Evolutionary conservation across 2,888 invertebrate genomes (phyloP), one percentile per base, ranked within the genome.

Genomic region (Eristalinus aeneus): DNA sequence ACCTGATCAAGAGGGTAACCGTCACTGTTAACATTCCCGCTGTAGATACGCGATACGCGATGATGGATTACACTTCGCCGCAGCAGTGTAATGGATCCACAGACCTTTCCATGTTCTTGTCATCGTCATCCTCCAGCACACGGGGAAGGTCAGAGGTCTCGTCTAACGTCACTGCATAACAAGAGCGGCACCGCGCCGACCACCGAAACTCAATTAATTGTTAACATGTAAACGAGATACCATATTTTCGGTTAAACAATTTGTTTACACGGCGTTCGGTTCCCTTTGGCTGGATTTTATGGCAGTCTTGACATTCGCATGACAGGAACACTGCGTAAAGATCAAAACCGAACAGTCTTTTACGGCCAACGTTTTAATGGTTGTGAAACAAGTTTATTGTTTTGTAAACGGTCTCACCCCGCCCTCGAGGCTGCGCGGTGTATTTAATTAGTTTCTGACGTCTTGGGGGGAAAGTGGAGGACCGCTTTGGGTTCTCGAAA

Each of bases 131-230:
- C 23, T 31, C 20, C 34, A 34, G 27, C 39, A 27, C 6, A 10
- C 16, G 22, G 2, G 27, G 27, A 46, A 64, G 46, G 75, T 67
- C 32, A 67, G 34, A 75, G 75, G 67, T 58, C 53, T 60, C 61
- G 46, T 68, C 46, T 60, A 75, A 75, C 67, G 46, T 75, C 60
- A 75, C 53, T 60, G 67, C 67, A 46, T 61, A 46, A 75, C 75
- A 75, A 16, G 67, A 68, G 46, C 60, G 22, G 53, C 53, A 9
- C 32, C 53, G 31, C 34, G 58, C 56, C 39, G 4, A 27, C 32
- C 60, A 27, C 32, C 60, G 53, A 68, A 61, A 67, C 60, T 61
- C 75, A 75, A 75, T 75, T 67, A 75, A 75, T 53, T 68, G 75
- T 61, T 53, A 53, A 60, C 75, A 75, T 67, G 67, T 60, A 56